Evolutionary conservation across 1,140 invertebrate species (phyloP).

Genomic region (Glossosoma conforme): DNA sequence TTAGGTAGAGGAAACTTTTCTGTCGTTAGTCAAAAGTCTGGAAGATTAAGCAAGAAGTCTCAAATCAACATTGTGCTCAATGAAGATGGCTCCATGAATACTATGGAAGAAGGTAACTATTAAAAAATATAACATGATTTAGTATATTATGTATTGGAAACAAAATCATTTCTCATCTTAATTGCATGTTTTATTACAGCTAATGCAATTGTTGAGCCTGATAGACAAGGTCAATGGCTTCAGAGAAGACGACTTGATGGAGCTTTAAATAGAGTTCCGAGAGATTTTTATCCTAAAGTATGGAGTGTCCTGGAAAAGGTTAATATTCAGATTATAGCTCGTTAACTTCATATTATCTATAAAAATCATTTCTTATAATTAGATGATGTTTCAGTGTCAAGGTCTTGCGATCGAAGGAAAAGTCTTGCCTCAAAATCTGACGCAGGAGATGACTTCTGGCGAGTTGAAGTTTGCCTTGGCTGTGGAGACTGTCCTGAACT

Average conservation of each 20-base stretch:
- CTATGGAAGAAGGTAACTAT: constrained; percentile 53
- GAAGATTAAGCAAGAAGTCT: constrained; percentile 81
- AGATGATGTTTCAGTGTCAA: constrained; percentile 68
- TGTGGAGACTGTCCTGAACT: constrained; percentile 96
- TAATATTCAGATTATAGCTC: not conserved
- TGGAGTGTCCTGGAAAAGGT: constrained; percentile 89
- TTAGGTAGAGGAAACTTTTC: constrained; percentile 80
- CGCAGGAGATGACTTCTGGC: constrained; percentile 97
- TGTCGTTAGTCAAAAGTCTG: constrained; percentile 79
- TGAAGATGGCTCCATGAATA: constrained; percentile 44
- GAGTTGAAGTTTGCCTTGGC: constrained; percentile 98
- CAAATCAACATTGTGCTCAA: constrained; percentile 68
- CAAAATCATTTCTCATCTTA: not conserved
- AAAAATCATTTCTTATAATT: constrained; percentile 4
- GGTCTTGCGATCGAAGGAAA: constrained; percentile 86
- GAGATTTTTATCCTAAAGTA: constrained; percentile 92
- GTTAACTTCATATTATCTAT: not conserved
- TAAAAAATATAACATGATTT: not conserved
- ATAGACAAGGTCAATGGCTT: constrained; percentile 96
- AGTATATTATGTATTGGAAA: not conserved
- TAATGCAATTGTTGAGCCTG: constrained; percentile 52
- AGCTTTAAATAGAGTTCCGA: constrained; percentile 92
- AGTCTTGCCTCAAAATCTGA: constrained; percentile 82
- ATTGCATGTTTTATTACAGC: not conserved
- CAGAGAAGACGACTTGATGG: constrained; percentile 90